Base-by-base conservation (phyloP, 2,888 invertebrate genomes). In the Myopa testacea region DNA sequence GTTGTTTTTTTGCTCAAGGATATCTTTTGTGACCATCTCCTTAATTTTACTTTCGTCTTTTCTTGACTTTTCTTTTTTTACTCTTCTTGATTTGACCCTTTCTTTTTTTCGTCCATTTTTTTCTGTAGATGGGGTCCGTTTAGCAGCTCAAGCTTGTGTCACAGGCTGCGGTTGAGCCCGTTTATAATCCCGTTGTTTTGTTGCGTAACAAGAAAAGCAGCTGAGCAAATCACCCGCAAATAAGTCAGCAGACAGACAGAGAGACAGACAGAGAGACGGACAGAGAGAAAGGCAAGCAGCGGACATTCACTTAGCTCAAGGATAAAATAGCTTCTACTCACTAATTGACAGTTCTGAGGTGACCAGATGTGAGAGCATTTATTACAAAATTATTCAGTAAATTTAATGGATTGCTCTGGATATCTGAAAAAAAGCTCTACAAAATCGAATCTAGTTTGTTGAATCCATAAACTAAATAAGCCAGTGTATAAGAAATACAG, bases 141-240 rank as follows among this genome's bases (percentile, higher is more conserved):
- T 70, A 26, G 65, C 38, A 37, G 65, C 40, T n/a, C 26, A 16
- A 26, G 14, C 55, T 50, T 70, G 52, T 70, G 70, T 26, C 70
- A 34, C n/a, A 60, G 72, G 55, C 45, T 45, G 45, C 65, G 65
- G 34, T 37, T 65, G 52, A 26, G 50, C 52, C 19, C 10, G 63
- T 78, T 76, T 65, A 72, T 78, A 55, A 78, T 78, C 72, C 68
- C 19, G 76, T 79, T 77, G 69, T 34, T 77, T 74, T 71, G 71
- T 77, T 69, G 77, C 77, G 60, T 14, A 60, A 74, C 65, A 70
- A 79, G 74, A 77, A 55, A 75, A 74, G 69, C 74, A 65, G 75
- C 50, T 77, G 70, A 78, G 76, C 75, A 79, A 60, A 19, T 60
- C 26, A 62, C 77, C 72, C 76, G 77, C 63, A 81, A 79, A 68